Evolutionary conservation across 2,797 vertebrate species (phyloP).

Genomic region (Enteromius radiatus): DNA sequence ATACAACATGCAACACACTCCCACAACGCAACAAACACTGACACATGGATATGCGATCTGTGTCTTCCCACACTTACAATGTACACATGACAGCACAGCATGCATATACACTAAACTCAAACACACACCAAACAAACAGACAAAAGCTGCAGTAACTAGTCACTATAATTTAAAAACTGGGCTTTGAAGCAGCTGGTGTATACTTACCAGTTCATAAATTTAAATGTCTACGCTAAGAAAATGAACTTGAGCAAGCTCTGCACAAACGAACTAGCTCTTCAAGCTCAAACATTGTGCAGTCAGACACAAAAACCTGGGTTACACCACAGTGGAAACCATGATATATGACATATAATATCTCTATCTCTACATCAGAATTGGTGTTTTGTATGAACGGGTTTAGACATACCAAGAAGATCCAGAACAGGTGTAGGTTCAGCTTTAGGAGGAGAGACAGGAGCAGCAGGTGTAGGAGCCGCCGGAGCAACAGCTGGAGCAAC

Average conservation of each 20-base stretch:
- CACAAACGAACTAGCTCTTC: background rate
- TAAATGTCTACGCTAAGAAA: background rate
- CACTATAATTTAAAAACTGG: background rate
- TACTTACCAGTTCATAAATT: constrained; percentile 22
- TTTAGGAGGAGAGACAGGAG: constrained; percentile 87
- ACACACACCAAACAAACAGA: background rate
- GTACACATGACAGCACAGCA: constrained; percentile 4
- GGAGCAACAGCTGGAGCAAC: constrained; percentile 74
- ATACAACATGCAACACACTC: constrained; percentile 1
- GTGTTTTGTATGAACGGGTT: constrained; percentile 30
- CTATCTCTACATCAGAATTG: background rate
- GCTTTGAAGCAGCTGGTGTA: background rate
- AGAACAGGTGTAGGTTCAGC: constrained; percentile 88
- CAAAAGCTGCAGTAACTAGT: background rate
- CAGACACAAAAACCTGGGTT: background rate
- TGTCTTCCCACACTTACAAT: background rate
- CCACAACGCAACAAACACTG: constrained; percentile 6
- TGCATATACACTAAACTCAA: constrained; percentile 13
- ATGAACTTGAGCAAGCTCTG: background rate
- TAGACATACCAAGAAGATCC: constrained; percentile 93
- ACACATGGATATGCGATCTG: constrained; percentile 12
- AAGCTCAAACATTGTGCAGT: background rate
- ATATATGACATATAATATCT: background rate
- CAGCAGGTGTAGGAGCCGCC: constrained; percentile 70
- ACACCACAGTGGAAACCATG: background rate